These are phyloP conservation scores for Phytoseiulus persimilis DNA, from an alignment of 2,888 invertebrate genomes.

Conservation along the genomic window DNA sequence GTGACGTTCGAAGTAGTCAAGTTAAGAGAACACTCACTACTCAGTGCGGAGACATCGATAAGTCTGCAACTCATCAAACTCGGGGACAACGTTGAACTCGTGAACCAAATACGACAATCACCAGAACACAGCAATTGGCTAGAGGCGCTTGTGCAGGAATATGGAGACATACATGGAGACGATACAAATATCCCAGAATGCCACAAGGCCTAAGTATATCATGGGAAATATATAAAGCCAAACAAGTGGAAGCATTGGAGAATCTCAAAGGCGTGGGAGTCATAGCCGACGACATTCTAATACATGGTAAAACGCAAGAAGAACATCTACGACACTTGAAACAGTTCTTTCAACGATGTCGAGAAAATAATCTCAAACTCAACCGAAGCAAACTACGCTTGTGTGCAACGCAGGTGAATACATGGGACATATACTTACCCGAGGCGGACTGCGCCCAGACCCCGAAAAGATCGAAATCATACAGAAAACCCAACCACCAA, in stretches of 20 bases:
- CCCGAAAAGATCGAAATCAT: constrained; percentile 41
- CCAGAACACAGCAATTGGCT: no score
- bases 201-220: no score
- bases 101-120: no score
- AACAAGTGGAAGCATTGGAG: constrained; percentile 40
- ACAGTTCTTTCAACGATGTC: not conserved
- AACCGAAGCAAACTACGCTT: constrained; percentile 40
- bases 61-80: no score
- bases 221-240: constrained; percentile 40
- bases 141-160: no score
- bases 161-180: no score
- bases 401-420: constrained; percentile 33
- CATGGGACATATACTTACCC: constrained; percentile 42
- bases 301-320: not conserved
- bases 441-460: constrained; percentile 39
- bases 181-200: no score
- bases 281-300: not conserved
- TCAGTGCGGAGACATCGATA: no score
- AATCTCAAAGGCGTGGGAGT: not conserved
- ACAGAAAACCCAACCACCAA: constrained; percentile 36
- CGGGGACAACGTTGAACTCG: no score
- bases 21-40: no score
- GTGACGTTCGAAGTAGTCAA: no score
- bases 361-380: constrained; percentile 39
- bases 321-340: constrained; percentile 35